Evolutionary conservation across 2,113 vertebrate genomes (phyloP).

Genomic region (Rana temporaria): DNA sequence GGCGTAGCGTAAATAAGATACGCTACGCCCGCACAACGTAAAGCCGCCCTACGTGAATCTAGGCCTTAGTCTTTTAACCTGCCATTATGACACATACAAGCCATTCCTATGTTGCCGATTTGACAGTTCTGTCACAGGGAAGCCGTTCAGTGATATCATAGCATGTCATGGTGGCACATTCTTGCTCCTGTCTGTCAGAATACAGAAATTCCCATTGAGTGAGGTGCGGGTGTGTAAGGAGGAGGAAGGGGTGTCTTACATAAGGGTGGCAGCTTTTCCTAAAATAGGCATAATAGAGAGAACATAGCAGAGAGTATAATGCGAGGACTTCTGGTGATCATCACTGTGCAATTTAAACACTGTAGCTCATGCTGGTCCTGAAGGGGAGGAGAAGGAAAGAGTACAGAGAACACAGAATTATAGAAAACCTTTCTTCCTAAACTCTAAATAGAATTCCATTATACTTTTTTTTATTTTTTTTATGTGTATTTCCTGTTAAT

Average conservation of each 20-base stretch:
- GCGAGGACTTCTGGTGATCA: constrained; percentile 42
- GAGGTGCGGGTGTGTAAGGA: constrained; percentile 33
- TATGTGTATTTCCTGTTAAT: too few species aligned
- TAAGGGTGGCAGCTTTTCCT: constrained; percentile 55
- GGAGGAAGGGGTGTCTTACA: constrained; percentile 30
- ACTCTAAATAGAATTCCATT: too few species aligned
- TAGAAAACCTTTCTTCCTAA: background rate
- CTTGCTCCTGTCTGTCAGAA: constrained; percentile 25
- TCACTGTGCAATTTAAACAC: constrained; percentile 54
- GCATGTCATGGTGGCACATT: constrained; percentile 20
- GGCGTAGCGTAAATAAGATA: too few species aligned
- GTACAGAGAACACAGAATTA: background rate
- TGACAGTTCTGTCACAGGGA: background rate
- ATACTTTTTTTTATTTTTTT: too few species aligned
- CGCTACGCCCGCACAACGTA: too few species aligned
- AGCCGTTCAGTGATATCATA: constrained; percentile 16
- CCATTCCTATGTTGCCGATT: too few species aligned
- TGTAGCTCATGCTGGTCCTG: background rate
- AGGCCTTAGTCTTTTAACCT: too few species aligned
- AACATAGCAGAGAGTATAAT: constrained; percentile 37
- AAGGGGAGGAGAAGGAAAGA: background rate
- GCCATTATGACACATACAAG: too few species aligned
- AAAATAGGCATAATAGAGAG: constrained; percentile 51
- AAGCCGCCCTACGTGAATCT: too few species aligned
- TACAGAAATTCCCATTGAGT: constrained; percentile 46